phyloP scores from a whole-genome alignment of 2,797 vertebrate species.

The Melanotaenia nigrans region DNA sequence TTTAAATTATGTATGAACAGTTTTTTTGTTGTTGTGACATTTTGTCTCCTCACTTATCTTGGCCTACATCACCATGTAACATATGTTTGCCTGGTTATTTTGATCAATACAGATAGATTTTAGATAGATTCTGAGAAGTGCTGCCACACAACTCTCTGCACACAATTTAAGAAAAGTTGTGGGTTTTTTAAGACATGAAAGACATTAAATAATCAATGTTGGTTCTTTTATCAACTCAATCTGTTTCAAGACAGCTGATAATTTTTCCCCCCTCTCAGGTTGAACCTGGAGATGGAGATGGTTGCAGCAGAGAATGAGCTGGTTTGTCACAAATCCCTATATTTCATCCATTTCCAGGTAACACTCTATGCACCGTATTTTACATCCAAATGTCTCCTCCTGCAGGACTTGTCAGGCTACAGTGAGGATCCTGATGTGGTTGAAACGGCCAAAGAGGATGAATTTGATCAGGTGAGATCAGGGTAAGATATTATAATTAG shows the following conservation, averaged over 20 bases:
- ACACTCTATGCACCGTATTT: neutral
- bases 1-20: neutral
- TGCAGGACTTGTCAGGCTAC: conserved; percentile 50
- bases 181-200: neutral
- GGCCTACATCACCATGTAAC: neutral
- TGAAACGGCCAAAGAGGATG: neutral
- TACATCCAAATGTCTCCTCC: neutral
- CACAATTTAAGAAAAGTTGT: too few relatives aligned
- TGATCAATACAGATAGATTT: neutral
- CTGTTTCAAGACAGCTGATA: neutral
- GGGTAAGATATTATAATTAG: neutral
- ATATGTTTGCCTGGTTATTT: neutral
- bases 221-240: neutral
- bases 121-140: neutral
- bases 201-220: neutral
- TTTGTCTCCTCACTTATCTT: neutral
- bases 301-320: conserved; percentile 15
- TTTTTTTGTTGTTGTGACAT: neutral
- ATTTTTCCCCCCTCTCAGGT: conserved; percentile 31
- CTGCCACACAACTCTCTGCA: too few relatives aligned
- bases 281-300: conserved; percentile 38
- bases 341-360: neutral
- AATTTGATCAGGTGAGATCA: conserved; percentile 68
- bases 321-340: conserved; percentile 46
- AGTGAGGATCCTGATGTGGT: conserved; percentile 32